phyloP scores from a whole-genome alignment of 2,888 invertebrate species.

The Chrysolina americana region DNA sequence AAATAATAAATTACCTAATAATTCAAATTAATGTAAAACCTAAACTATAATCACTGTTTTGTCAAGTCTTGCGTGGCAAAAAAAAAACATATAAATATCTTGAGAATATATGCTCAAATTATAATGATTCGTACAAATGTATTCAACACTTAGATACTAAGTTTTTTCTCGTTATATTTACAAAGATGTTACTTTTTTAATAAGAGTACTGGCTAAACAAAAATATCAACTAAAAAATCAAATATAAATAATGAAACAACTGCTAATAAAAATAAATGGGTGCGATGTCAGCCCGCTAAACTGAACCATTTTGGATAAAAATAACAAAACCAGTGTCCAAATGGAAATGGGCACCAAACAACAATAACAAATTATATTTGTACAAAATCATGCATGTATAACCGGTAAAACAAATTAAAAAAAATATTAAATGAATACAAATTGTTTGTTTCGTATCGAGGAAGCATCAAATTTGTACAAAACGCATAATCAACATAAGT shows the following conservation, averaged over 20 bases:
- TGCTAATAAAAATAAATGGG: conserved; percentile 36
- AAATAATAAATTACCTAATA: conserved; percentile 65
- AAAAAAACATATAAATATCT: conserved; percentile 59
- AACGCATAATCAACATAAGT: neutral
- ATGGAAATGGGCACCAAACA: conserved; percentile 53
- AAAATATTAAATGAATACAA: neutral
- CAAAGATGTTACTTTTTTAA: conserved; percentile 65
- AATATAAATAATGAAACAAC: conserved; percentile 45
- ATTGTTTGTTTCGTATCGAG: neutral
- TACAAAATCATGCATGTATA: conserved; percentile 50
- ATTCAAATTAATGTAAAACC: conserved; percentile 61
- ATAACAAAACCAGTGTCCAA: conserved; percentile 55
- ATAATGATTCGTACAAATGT: conserved; percentile 63
- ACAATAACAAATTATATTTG: conserved; percentile 54
- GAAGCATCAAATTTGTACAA: neutral
- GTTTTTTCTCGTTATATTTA: conserved; percentile 63
- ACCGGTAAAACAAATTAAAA: conserved; percentile 67
- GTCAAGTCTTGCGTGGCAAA: conserved; percentile 66
- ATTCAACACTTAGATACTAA: conserved; percentile 61
- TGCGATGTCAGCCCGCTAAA: conserved; percentile 55
- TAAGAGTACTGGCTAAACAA: conserved; percentile 49
- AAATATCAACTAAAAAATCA: conserved; percentile 37
- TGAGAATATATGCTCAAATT: conserved; percentile 57
- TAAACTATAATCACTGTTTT: conserved; percentile 68
- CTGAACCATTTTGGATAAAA: conserved; percentile 46